Base-by-base conservation (phyloP, 2,797 vertebrate genomes). In the Siniperca undulata region DNA sequence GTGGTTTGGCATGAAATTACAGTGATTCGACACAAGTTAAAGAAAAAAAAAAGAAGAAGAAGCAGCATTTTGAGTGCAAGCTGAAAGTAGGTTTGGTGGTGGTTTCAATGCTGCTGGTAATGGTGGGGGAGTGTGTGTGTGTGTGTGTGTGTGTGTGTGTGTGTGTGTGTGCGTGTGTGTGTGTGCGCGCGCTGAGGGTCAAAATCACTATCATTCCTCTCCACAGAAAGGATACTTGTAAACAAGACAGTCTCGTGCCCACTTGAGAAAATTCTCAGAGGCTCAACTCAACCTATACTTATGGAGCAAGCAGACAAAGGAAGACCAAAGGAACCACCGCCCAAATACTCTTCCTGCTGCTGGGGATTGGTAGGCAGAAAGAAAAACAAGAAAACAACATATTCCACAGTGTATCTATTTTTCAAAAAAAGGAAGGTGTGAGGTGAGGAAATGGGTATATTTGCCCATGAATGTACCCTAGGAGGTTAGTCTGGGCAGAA, bases 1-100 rank as follows among this genome's bases (percentile, higher is more conserved):
- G 80, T 62, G 81, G 80, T 81, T 86, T 82, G 74, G 68, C 65
- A 59, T 70, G 50, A 89, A 88, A 89, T 88, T 71, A 86, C 75
- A 86, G 75, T 78, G 71, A 83, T 88, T 87, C 24, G 5, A 74
- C 64, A 61, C 34, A n/a, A 76, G 72, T 72, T 84, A 70, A 42
- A 59, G 36, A 9, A 20, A 14, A 48, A 24, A 56, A 48, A 12
- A n/a, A 14, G 2, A 55, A 36, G 12, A n/a, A 34, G 36, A 65
- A 61, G 53, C 5, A 64, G 72, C 3, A 20, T 60, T 79, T 58
- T 67, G 52, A 77, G 72, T 55, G 72, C 60, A 38, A 6, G 61
- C n/a, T 70, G 42, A 81, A 71, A 70, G 78, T 34, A 24, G 66
- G 24, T 40, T 80, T 83, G 66, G 52, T 66, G 68, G 50, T 24